phyloP scores from a whole-genome alignment of 1,140 invertebrate species.

The Probaryconus sp. region DNA sequence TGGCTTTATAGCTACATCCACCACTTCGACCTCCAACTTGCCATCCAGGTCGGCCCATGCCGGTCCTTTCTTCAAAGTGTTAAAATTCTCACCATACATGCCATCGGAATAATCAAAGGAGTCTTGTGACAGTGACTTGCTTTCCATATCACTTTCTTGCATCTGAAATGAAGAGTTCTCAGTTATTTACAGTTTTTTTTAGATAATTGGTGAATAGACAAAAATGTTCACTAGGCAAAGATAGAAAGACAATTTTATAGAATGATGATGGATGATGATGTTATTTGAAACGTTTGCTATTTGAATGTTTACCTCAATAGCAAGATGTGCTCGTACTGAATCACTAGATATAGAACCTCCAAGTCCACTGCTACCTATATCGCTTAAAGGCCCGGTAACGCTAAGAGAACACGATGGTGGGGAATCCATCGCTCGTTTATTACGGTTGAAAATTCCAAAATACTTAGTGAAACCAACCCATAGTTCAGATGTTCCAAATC shows the following conservation, averaged over 20 bases:
- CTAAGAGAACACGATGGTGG: conserved; percentile 79
- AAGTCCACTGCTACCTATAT: conserved; percentile 77
- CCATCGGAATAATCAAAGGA: conserved; percentile 83
- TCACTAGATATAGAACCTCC: conserved; percentile 78
- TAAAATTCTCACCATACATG: conserved; percentile 88
- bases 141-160: conserved; percentile 84
- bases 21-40: conserved; percentile 73
- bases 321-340: conserved; percentile 76
- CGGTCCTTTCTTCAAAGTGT: conserved; percentile 88
- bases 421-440: conserved; percentile 76
- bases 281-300: too few species aligned
- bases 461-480: conserved; percentile 53
- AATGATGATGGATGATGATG: too few species aligned
- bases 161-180: conserved; percentile 78
- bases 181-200: too few species aligned
- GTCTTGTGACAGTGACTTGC: conserved; percentile 82
- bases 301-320: conserved; percentile 77
- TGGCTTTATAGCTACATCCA: conserved; percentile 84
- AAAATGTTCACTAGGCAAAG: too few species aligned
- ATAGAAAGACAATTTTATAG: too few species aligned
- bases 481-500: conserved; percentile 62
- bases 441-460: conserved; percentile 39
- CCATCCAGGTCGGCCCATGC: conserved; percentile 78
- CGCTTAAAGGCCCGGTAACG: conserved; percentile 76
- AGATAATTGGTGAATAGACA: too few species aligned